These are phyloP conservation scores for Paramisgurnus dabryanus DNA, from an alignment of 2,113 vertebrate species.

Conservation along the genomic window DNA sequence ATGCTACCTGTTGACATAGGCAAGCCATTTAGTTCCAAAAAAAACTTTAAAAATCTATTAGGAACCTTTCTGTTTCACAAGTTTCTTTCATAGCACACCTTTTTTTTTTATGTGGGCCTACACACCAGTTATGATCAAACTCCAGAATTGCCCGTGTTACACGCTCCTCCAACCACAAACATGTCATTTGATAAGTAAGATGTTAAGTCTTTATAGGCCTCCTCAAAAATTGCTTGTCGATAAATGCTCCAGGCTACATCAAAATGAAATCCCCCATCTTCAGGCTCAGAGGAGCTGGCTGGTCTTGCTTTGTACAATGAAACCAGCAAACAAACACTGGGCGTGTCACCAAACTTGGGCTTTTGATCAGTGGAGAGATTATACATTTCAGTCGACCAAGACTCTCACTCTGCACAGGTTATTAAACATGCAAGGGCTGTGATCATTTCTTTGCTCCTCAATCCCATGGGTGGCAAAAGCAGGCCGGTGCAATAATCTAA, in stretches of 20 bases:
- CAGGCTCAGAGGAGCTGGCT: background rate
- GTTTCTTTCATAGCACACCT: too few relatives aligned
- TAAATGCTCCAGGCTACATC: conserved; percentile 40
- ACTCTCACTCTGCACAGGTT: conserved; percentile 21
- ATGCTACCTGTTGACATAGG: too few relatives aligned
- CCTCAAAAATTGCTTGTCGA: conserved; percentile 39
- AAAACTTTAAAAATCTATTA: too few relatives aligned
- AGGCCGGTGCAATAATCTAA: conserved; percentile 54
- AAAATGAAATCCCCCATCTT: conserved; percentile 16
- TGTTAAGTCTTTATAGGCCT: background rate
- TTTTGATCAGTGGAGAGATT: conserved; percentile 47
- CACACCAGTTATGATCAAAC: too few relatives aligned
- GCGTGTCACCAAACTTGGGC: background rate
- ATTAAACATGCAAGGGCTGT: conserved; percentile 38
- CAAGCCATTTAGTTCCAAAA: too few relatives aligned
- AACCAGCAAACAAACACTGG: conserved; percentile 17
- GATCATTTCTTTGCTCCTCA: conserved; percentile 29
- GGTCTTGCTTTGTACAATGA: conserved; percentile 16
- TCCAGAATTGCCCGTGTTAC: too few relatives aligned
- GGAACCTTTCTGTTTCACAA: too few relatives aligned
- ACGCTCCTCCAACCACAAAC: background rate
- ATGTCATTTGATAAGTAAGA: conserved; percentile 40
- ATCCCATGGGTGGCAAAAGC: conserved; percentile 37
- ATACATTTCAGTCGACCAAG: conserved; percentile 22
- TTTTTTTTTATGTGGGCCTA: too few relatives aligned